phyloP scores from a whole-genome alignment of 1,140 invertebrate genomes.

The Nasonia giraulti region DNA sequence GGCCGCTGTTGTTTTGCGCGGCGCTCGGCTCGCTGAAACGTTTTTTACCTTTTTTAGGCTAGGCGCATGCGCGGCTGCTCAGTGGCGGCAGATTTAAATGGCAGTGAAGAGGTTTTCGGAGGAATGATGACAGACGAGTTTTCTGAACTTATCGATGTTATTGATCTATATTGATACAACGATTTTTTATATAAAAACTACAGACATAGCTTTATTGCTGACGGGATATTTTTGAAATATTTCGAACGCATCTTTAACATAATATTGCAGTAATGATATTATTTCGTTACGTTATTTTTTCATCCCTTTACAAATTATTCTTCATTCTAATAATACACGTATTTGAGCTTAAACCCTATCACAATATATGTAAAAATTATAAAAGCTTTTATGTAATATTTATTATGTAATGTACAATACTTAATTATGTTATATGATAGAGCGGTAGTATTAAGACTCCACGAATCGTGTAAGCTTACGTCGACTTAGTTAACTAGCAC shows the following conservation, averaged over 20 bases:
- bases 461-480: constrained; percentile 1
- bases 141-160: not conserved
- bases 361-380: constrained; percentile 33
- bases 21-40: constrained; percentile 24
- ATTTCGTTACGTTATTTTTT: not conserved
- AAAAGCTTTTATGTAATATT: constrained; percentile 23
- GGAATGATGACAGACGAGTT: not conserved
- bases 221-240: constrained; percentile 43
- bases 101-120: not conserved
- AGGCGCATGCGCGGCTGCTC: not conserved
- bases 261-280: constrained; percentile 16
- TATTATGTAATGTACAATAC: constrained; percentile 45
- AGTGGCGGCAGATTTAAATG: constrained; percentile 16
- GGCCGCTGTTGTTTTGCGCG: constrained; percentile 43
- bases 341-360: not conserved
- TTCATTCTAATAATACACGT: not conserved
- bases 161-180: constrained; percentile 40
- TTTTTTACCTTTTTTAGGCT: constrained; percentile 10
- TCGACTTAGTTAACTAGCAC: constrained; percentile 51
- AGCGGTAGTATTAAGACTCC: not conserved
- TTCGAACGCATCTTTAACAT: constrained; percentile 14
- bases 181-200: constrained; percentile 50
- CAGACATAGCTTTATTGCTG: constrained; percentile 52
- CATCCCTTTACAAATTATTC: constrained; percentile 19
- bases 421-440: constrained; percentile 27